Percentiles rank a stretch among this genome's conserved stretches.
phyloP scores from a whole-genome alignment of 2,113 vertebrate species.

The Pleuronectes platessa region DNA sequence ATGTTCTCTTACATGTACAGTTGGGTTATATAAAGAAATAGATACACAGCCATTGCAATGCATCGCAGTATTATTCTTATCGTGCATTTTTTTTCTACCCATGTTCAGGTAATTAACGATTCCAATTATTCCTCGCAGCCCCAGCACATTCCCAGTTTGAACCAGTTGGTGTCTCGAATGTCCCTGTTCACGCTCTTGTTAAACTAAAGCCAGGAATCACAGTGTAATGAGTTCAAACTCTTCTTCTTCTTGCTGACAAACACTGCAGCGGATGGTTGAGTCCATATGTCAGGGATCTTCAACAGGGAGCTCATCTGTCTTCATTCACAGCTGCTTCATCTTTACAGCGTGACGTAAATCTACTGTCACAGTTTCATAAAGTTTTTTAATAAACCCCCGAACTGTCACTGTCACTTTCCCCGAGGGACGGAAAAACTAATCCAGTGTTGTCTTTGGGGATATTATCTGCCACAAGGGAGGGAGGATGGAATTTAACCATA shows the following conservation, averaged over 20 bases:
- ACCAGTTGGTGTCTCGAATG: conserved; percentile 29
- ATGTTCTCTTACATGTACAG: background rate
- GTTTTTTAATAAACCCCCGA: conserved; percentile 28
- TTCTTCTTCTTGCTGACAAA: conserved; percentile 31
- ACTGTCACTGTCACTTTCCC: conserved; percentile 22
- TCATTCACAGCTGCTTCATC: conserved; percentile 26
- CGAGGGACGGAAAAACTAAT: conserved; percentile 27
- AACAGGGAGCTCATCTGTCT: conserved; percentile 30
- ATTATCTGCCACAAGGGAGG: conserved; percentile 8
- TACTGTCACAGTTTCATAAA: conserved; percentile 21
- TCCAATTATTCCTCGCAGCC: background rate
- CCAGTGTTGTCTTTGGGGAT: conserved; percentile 25
- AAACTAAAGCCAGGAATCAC: conserved; percentile 42
- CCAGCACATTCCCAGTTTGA: conserved; percentile 16
- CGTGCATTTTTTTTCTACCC: background rate
- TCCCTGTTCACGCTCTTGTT: conserved; percentile 59
- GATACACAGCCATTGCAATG: background rate
- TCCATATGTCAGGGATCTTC: conserved; percentile 44
- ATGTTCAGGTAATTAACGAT: background rate
- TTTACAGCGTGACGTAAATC: conserved; percentile 56
- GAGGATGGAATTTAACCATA: conserved; percentile 7
- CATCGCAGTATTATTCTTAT: background rate
- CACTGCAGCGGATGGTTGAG: conserved; percentile 31
- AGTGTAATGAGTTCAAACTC: conserved; percentile 48
- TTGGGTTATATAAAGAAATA: conserved; percentile 18